Evolutionary conservation across 2,888 invertebrate species (phyloP), one percentile per base, ranked within the genome.

Genomic region (Tetragnatha montana): DNA sequence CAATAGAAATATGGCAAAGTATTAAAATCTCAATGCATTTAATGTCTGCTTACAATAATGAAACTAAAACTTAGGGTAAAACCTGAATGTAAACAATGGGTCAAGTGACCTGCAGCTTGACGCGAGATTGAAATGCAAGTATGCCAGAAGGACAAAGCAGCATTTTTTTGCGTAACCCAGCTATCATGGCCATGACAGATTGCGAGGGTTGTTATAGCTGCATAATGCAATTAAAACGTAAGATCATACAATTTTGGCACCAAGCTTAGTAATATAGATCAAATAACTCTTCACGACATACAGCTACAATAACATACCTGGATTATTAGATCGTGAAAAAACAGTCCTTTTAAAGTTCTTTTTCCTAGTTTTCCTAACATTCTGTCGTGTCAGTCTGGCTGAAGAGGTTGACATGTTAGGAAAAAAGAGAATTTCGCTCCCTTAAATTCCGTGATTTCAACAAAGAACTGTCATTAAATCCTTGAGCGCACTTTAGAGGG

Each of bases 281-380:
- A 21, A 19, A 80, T 84, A 50, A 83, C 79, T 84, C 84, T 84
- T 84, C 79, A 80, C 35, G 8, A 21, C 35, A 75, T 74, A 83
- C 74, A 79, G 69, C 87, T 82, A 88, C 88, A 81, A 89, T 81
- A 89, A 89, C 89, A 89, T 89, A 89, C 89, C 89, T 89, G 85
- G 84, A 81, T 86, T 89, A 85, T 81, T 85, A 86, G 89, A 89
- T 81, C 89, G 89, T 71, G 86, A 78, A 85, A 88, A 88, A 78
- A 83, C 85, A 51, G 82, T 81, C 70, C 81, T 81, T 76, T 91
- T 85, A 49, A 91, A 81, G 49, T 81, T 91, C 87, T 91, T 91
- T 87, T 91, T 91, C 70, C 89, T 86, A 14, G 91, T 91, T 87
- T 87, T 91, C 74, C 91, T 89, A 87, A 89, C 91, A 87, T 91